Evolutionary conservation across 2,888 invertebrate genomes (phyloP), one percentile per base, ranked within the genome.

Genomic region (Nephrotoma appendiculata): DNA sequence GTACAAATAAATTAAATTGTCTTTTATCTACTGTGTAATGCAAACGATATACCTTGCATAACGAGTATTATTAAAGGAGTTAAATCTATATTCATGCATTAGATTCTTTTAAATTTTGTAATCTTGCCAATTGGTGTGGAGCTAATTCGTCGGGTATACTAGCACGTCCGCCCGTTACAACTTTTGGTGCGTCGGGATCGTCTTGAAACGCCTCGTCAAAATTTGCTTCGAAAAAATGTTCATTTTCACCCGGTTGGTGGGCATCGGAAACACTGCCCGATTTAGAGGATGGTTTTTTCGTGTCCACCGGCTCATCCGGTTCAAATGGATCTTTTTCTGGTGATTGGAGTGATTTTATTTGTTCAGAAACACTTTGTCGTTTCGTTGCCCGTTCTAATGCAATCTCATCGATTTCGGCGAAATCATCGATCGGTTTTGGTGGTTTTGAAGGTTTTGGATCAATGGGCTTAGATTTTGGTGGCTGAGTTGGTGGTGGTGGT

Each of bases 141-240:
- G 97, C 97, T 88, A 97, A 93, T 91, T 97, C 97, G 92, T 97
- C 97, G 57, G 97, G 97, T 90, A 97, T 96, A 89, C 96, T 96
- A 87, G 96, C 96, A 87, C 96, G 93, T 85, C 96, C 96, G 42
- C 96, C 96, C 11, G 96, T 95, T 1, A 96, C 94, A 88, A 95
- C 94, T 86, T 94, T 94, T 41, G 94, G 93, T 0, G 92, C 92
- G 83, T 93, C 92, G n/a, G 92, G 92, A 1, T 92, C 92, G 1
- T 92, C 92, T 41, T 87, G 90, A 83, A 94, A 93, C 1, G 93
- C 93, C 71, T 91, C 91, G 88, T 92, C 92, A 84, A 92, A 92
- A 87, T 91, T 91, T 5, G 91, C 91, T 88, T 91, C 92, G 87
- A 92, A 92, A 87, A 91, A 91, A n/a, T 87, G 85, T 52, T 87